Percentiles rank a stretch among this genome's conserved stretches.
phyloP scores from a whole-genome alignment of 2,797 vertebrate genomes.

The Melanotaenia trifasciata region DNA sequence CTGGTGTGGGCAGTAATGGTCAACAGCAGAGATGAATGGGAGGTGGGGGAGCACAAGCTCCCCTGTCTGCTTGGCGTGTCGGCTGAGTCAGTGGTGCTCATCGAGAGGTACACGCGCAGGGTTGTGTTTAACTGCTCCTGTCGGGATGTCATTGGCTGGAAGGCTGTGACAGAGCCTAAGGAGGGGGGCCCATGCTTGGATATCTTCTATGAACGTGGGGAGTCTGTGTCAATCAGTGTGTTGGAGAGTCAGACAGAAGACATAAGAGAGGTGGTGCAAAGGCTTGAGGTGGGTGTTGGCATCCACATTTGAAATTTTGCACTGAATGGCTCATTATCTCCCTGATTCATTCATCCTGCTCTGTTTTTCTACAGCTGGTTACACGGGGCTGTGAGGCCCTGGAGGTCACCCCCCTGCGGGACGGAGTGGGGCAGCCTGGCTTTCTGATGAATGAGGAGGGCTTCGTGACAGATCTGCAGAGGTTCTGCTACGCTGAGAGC shows the following conservation, averaged over 20 bases:
- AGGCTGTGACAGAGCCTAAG: conserved; percentile 78
- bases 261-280: conserved; percentile 89
- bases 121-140: conserved; percentile 93
- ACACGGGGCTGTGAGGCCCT: conserved; percentile 91
- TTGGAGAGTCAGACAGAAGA: conserved; percentile 85
- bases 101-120: conserved; percentile 81
- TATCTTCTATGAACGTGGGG: conserved; percentile 90
- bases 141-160: conserved; percentile 93
- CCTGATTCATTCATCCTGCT: conserved; percentile 9
- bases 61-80: conserved; percentile 89
- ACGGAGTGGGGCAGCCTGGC: conserved; percentile 90
- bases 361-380: conserved; percentile 82
- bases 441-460: conserved; percentile 91
- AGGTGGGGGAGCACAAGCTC: conserved; percentile 61
- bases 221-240: conserved; percentile 84
- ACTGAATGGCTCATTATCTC: neutral
- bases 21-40: conserved; percentile 55
- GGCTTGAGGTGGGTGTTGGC: conserved; percentile 87
- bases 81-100: conserved; percentile 88
- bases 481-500: conserved; percentile 91
- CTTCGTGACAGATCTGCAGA: conserved; percentile 91
- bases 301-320: neutral
- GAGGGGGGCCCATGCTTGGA: conserved; percentile 86
- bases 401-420: conserved; percentile 89
- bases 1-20: conserved; percentile 88